phyloP scores from a whole-genome alignment of 35 echinoderm and acorn worm species.

The Strongylocentrotus purpuratus region DNA sequence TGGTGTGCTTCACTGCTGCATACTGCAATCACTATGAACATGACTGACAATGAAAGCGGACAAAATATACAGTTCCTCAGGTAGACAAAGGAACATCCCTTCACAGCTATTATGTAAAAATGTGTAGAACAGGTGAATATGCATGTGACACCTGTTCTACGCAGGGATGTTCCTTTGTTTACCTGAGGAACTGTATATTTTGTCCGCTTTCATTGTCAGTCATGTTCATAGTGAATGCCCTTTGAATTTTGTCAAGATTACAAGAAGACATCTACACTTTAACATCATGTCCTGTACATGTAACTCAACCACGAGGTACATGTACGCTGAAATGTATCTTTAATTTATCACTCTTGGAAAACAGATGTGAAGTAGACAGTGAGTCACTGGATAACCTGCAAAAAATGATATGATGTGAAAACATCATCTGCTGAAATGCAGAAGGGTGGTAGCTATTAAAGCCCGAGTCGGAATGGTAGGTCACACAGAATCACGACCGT shows the following conservation, averaged over 20 bases:
- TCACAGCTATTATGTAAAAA: too few species aligned
- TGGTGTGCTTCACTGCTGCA: too few species aligned
- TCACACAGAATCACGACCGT: neutral
- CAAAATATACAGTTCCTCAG: too few species aligned
- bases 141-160: too few species aligned
- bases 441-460: neutral
- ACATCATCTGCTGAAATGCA: neutral
- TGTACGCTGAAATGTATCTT: neutral
- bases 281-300: neutral
- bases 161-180: too few species aligned
- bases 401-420: neutral
- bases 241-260: neutral
- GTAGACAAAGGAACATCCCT: too few species aligned
- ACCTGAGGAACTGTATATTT: too few species aligned
- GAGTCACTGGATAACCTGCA: neutral
- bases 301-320: neutral
- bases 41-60: too few species aligned
- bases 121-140: too few species aligned
- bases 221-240: too few species aligned
- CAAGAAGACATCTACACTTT: neutral
- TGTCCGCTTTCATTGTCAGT: too few species aligned
- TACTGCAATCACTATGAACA: too few species aligned
- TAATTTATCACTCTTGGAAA: neutral
- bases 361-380: conserved; percentile 6
- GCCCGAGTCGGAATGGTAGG: neutral